Evolutionary conservation across 2,797 vertebrate genomes (phyloP), one percentile per base, ranked within the genome.

Genomic region (Trachurus trachurus): DNA sequence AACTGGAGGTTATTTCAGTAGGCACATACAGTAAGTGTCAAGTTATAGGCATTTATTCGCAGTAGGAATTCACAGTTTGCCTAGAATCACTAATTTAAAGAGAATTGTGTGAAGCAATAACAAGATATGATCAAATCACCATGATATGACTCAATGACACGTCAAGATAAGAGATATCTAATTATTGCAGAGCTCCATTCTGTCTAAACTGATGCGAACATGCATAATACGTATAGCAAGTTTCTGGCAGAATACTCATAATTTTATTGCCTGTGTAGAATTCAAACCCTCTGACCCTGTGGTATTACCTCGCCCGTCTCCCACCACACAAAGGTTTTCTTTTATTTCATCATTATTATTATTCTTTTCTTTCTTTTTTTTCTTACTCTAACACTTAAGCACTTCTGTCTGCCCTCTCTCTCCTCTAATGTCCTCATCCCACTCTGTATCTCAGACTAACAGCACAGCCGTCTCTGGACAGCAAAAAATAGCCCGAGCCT

Each of bases 381-480:
- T 26, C 26, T 26, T 26, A 9, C 49, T 74, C 40, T 50, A 39
- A 74, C 76, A 72, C 73, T 86, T 80, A 78, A 88, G 78, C 83
- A 74, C 76, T 83, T 72, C 77, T 84, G 74, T 74, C 61, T 82
- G 81, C 78, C 83, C 89, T 84, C 68, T 13, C 69, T 85, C 81
- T 88, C 70, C 81, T 76, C 86, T 89, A 76, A 90, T 76, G 88
- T 84, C 79, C 83, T 91, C 89, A 86, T 86, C 84, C 89, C 81
- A 77, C 89, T 88, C 88, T 87, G 81, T 90, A 88, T 90, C 87
- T 89, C 82, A 3, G 22, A 79, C 72, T 40, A 81, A 70, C 86
- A 83, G 87, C 82, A 47, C 65, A 66, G 84, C 45, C 57, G 75
- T 85, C 82, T 87, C 81, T 78, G 81, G 88, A 87, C 86, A 34